Evolutionary conservation across 2,113 vertebrate genomes (phyloP).

Genomic region (Toxotes chatareus): DNA sequence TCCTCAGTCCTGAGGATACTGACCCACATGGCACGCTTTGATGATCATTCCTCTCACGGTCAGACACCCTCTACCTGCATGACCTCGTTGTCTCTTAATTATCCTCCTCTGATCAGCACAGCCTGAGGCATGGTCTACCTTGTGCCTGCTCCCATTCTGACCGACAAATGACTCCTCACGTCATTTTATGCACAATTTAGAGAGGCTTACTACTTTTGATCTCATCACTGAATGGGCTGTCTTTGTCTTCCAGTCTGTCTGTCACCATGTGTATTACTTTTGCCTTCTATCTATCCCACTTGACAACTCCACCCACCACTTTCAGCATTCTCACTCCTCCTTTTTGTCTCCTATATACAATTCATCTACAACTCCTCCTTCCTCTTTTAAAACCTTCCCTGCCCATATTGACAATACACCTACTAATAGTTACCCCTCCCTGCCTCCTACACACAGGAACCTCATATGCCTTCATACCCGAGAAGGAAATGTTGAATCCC

Average conservation of each 20-base stretch:
- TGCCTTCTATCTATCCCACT: conserved; percentile 3
- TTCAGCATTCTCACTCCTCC: conserved; percentile 7
- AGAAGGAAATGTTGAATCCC: conserved; percentile 87
- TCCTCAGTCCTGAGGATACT: conserved; percentile 53
- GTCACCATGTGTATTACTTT: conserved; percentile 7
- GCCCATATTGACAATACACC: background rate
- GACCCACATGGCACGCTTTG: conserved; percentile 68
- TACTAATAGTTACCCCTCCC: background rate
- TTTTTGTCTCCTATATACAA: conserved; percentile 20
- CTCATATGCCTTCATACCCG: conserved; percentile 68
- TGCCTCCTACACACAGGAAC: conserved; percentile 21
- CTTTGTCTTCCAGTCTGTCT: conserved; percentile 19
- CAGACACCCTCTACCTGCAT: conserved; percentile 62
- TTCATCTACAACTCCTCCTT: background rate
- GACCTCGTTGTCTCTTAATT: conserved; percentile 73
- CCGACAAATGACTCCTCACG: conserved; percentile 59
- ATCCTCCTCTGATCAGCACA: conserved; percentile 63
- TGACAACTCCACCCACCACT: conserved; percentile 29
- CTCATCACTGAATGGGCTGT: conserved; percentile 43
- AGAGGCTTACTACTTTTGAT: conserved; percentile 64
- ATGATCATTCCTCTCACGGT: conserved; percentile 70
- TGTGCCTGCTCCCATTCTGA: conserved; percentile 54
- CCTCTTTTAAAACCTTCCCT: conserved; percentile 18
- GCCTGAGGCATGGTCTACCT: conserved; percentile 61
- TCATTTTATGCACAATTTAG: conserved; percentile 58